These are phyloP conservation scores for Sminthurides aquaticus DNA, from an alignment of 2,888 invertebrate genomes.

Conservation along the genomic window DNA sequence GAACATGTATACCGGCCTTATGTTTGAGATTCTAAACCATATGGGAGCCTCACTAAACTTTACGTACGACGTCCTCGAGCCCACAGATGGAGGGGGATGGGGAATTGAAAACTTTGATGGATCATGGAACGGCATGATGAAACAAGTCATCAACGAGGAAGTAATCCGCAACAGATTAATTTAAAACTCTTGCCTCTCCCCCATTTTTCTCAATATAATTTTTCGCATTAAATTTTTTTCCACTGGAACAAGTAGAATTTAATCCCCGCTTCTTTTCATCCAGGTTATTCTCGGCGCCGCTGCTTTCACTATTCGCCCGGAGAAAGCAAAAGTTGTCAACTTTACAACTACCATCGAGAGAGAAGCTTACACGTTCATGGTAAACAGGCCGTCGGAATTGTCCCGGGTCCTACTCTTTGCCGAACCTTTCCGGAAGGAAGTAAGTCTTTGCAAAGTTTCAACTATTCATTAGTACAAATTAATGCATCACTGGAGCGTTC, in stretches of 20 bases:
- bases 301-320: slow-evolving; percentile 53
- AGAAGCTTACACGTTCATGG: slow-evolving; percentile 70
- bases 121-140: slow-evolving; percentile 49
- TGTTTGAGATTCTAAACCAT: slow-evolving; percentile 71
- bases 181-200: not conserved
- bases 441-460: slow-evolving; percentile 41
- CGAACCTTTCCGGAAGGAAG: slow-evolving; percentile 62
- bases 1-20: slow-evolving; percentile 60
- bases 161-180: not conserved
- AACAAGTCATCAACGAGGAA: slow-evolving; percentile 47
- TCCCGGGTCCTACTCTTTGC: slow-evolving; percentile 75
- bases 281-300: slow-evolving; percentile 55
- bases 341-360: slow-evolving; percentile 71
- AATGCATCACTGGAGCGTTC: too few relatives aligned
- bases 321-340: slow-evolving; percentile 55
- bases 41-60: slow-evolving; percentile 71
- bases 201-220: not conserved
- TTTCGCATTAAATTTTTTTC: not conserved
- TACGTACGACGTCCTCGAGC: slow-evolving; percentile 53
- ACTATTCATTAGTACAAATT: too few relatives aligned
- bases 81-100: slow-evolving; percentile 43
- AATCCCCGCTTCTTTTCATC: not conserved
- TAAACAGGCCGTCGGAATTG: slow-evolving; percentile 68
- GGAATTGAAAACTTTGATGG: slow-evolving; percentile 43
- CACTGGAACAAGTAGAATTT: not conserved